Evolutionary conservation across 1,140 invertebrate genomes (phyloP), one percentile per base, ranked within the genome.

Genomic region (Babylonia areolata): DNA sequence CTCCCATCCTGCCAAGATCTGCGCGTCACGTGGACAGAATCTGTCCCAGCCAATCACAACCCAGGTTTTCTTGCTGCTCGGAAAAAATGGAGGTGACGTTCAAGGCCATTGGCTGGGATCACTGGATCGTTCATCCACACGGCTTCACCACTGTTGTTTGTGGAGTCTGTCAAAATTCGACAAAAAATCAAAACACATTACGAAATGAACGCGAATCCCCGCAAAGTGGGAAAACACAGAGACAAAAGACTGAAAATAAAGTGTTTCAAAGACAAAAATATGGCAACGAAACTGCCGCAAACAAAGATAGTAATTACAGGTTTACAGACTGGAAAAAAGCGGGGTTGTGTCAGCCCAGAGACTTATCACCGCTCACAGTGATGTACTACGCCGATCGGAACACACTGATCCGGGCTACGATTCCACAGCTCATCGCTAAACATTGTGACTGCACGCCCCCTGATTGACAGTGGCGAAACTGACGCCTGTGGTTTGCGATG

Each of bases 91-190:
- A 33, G 31, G 39, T 84, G 28, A 84, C 33, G 11, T 73, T 84
- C 64, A 58, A 40, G 3, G 82, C 42, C 31, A 28, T 84, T 12
- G 82, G 82, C 40, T 84, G 82, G 82, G 64, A 84, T 23, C 82
- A 73, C 12, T 84, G 82, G 82, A 75, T 84, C 39, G 64, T 84
- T 35, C 37, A 71, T 42, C 82, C 82, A 28, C 23, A 12, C 46
- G n/a, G 82, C 40, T 84, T 84, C 31, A 42, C 39, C 9, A 84
- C 82, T 35, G 39, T 46, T 20, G 11, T 73, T 39, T 84, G 82
- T 40, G 3, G 28, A 40, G 6, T n/a, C 2, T 42, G 28, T 46
- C 28, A 37, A 33, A 42, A 28, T 46, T 37, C 31, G 35, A 35
- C 71, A 11, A 73, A 33, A 12, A 6, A 77, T 15, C 33, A 77